Base-by-base conservation (phyloP, 2,113 vertebrate species). In the Paraplagusia blochii region DNA sequence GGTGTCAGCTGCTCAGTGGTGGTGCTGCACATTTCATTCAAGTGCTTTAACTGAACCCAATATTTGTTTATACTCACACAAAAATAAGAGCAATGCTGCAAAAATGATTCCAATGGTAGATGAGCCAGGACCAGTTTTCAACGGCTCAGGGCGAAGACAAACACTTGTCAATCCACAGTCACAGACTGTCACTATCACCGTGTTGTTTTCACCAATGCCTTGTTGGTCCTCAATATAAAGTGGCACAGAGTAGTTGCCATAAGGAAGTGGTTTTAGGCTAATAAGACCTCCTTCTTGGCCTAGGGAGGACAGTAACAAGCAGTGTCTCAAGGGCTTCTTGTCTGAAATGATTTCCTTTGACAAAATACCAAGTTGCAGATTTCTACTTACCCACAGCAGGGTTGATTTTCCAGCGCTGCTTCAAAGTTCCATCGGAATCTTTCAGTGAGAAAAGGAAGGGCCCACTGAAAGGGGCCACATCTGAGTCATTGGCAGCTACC, bases 161-260 rank as follows among this genome's bases (percentile, higher is more conserved):
- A n/a, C 52, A 0, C 45, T 1, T 1, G 47, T 53, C 2, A 55
- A 1, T 0, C 29, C 51, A 39, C 93, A 95, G 47, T 80, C 63
- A 44, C 93, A 95, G 52, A 94, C 40, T 1, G 38, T 53, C 19
- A 93, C 56, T 0, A 62, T 7, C 4, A 92, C 15, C 0, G 22
- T 76, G 2, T 89, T 74, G 16, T 33, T 16, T 22, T 15, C 63
- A 1, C 0, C 40, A 10, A 60, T 1, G 4, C 86, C 87, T 69
- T 92, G 93, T 9, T 86, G 86, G 54, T 95, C 94, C 22, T 62
- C 50, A 18, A 93, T 85, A 14, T 55, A 14, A 44, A 95, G 9
- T 0, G 88, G 90, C 47, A 94, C 70, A 0, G 60, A 64, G 72
- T 92, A 92, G 39, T 84, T 87, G 3, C 88, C 91, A 1, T 52